These are phyloP conservation scores for Theropithecus gelada DNA, from an alignment of 2,113 vertebrate species.

Conservation along the genomic window DNA sequence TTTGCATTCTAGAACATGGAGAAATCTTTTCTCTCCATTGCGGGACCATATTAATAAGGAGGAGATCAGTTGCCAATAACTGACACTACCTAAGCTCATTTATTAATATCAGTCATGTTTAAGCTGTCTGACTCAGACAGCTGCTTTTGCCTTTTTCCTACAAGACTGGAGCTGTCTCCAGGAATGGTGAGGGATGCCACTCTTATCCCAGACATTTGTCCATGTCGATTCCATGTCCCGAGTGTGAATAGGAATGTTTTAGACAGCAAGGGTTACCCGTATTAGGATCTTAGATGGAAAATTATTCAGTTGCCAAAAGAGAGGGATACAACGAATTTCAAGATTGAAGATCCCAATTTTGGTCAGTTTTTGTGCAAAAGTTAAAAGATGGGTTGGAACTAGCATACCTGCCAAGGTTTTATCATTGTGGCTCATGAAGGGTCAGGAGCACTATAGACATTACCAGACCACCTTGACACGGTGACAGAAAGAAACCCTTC, in stretches of 20 bases:
- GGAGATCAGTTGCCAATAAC: slow-evolving; percentile 89
- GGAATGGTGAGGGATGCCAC: neutral
- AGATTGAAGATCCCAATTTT: neutral
- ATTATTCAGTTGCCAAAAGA: too few species aligned
- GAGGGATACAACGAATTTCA: too few species aligned
- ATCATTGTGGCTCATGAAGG: neutral
- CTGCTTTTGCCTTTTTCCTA: slow-evolving; percentile 18
- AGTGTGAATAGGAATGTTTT: neutral
- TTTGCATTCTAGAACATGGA: slow-evolving; percentile 87
- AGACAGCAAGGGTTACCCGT: neutral
- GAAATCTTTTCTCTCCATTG: slow-evolving; percentile 81
- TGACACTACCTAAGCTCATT: slow-evolving; percentile 72
- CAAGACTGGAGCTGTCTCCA: neutral
- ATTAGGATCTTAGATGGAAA: neutral
- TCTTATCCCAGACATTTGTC: neutral
- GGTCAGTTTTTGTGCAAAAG: neutral
- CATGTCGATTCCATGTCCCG: neutral
- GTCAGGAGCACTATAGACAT: neutral
- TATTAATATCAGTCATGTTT: slow-evolving; percentile 73
- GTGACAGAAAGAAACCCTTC: neutral
- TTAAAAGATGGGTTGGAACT: neutral
- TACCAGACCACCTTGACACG: neutral
- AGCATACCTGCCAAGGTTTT: neutral
- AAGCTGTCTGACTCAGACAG: slow-evolving; percentile 37
- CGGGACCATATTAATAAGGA: slow-evolving; percentile 88